phyloP scores from a whole-genome alignment of 1,140 invertebrate species.

The Aradophagus sp. region DNA sequence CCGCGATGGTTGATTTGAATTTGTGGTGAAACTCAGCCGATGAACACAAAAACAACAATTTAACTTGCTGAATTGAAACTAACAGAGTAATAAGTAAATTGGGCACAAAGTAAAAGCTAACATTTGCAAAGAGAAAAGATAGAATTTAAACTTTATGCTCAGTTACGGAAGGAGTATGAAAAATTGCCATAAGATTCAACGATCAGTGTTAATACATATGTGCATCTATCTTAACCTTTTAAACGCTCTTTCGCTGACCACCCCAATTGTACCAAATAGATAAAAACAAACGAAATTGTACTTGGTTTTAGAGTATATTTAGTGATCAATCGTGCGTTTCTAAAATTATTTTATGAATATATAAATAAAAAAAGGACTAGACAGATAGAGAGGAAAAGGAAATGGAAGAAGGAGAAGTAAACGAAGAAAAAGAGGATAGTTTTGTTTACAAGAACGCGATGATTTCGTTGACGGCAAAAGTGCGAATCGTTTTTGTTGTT shows the following conservation, averaged over 20 bases:
- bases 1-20: slow-evolving; percentile 68
- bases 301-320: slow-evolving; percentile 69
- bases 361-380: too few relatives aligned
- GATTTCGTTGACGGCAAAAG: slow-evolving; percentile 65
- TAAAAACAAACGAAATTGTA: slow-evolving; percentile 63
- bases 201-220: slow-evolving; percentile 71
- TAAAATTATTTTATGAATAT: too few relatives aligned
- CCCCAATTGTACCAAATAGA: slow-evolving; percentile 71
- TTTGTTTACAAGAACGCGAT: slow-evolving; percentile 62
- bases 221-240: slow-evolving; percentile 71
- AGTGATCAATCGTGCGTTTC: slow-evolving; percentile 49
- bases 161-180: slow-evolving; percentile 44
- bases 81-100: too few relatives aligned
- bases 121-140: slow-evolving; percentile 1
- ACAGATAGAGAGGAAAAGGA: slow-evolving; percentile 46
- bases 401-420: slow-evolving; percentile 41
- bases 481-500: slow-evolving; percentile 69
- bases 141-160: not conserved
- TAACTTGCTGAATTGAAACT: slow-evolving; percentile 52
- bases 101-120: too few relatives aligned
- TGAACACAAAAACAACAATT: slow-evolving; percentile 62
- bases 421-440: slow-evolving; percentile 57
- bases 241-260: slow-evolving; percentile 70
- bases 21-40: slow-evolving; percentile 58
- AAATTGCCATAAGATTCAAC: slow-evolving; percentile 71